phyloP scores from a whole-genome alignment of 2,888 invertebrate genomes.

The Tipula helvola region DNA sequence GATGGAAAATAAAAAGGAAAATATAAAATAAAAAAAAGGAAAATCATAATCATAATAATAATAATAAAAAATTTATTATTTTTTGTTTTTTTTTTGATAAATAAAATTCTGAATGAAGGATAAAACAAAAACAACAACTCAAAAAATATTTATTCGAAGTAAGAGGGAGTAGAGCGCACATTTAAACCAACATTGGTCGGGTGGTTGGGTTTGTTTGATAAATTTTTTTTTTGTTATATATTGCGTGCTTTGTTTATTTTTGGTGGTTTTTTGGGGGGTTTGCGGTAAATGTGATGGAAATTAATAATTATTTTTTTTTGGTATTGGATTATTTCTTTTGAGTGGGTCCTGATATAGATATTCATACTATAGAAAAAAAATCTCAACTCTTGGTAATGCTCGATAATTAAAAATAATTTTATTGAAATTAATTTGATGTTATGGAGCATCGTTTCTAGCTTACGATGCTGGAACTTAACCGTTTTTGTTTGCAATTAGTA shows the following conservation, averaged over 20 bases:
- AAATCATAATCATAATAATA: constrained; percentile 4
- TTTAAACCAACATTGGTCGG: neutral
- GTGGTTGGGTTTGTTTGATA: neutral
- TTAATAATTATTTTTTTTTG: too few species aligned
- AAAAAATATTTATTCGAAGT: neutral
- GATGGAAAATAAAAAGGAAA: neutral
- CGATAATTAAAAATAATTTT: too few species aligned
- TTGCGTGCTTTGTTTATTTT: neutral
- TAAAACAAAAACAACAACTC: neutral
- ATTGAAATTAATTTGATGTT: too few species aligned
- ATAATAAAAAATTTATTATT: neutral
- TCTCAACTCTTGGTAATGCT: too few species aligned
- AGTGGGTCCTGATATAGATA: too few species aligned
- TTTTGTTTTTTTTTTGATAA: neutral
- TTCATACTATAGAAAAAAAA: too few species aligned
- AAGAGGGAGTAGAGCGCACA: neutral
- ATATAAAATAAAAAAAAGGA: neutral
- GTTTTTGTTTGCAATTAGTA: too few species aligned
- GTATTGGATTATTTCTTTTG: too few species aligned
- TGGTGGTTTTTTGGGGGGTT: neutral
- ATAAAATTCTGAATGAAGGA: neutral
- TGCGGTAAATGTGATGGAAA: neutral
- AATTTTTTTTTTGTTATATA: neutral
- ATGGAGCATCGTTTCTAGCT: too few species aligned
- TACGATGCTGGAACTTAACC: too few species aligned